Percentiles rank a stretch among this genome's conserved stretches.
phyloP scores from a whole-genome alignment of 2,888 invertebrate genomes.

The Trissolcus brochymenae region DNA sequence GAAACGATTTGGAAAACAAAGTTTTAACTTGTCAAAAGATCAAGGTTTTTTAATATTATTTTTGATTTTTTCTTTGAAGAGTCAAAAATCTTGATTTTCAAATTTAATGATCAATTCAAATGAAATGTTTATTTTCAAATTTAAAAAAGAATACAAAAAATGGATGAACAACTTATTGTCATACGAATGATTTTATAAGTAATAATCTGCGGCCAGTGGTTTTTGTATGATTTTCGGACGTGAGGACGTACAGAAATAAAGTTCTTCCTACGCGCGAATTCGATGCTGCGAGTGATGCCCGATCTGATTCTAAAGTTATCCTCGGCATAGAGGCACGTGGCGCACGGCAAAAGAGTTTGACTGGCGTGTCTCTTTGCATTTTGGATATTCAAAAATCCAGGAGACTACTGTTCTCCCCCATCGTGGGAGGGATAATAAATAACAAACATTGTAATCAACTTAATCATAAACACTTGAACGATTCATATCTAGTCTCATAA shows the following conservation, averaged over 20 bases:
- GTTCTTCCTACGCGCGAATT: constrained; percentile 75
- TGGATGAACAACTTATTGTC: not conserved
- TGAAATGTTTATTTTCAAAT: too few relatives aligned
- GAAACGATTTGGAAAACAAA: not conserved
- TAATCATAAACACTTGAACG: too few relatives aligned
- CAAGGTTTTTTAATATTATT: not conserved
- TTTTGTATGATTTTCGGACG: constrained; percentile 66
- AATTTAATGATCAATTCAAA: too few relatives aligned
- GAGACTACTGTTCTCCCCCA: constrained; percentile 13
- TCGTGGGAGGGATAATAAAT: constrained; percentile 13
- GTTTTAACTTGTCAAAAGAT: not conserved
- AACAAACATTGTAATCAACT: too few relatives aligned
- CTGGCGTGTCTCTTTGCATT: constrained; percentile 46
- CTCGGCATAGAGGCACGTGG: constrained; percentile 56
- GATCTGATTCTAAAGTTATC: constrained; percentile 75
- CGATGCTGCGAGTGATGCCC: constrained; percentile 73
- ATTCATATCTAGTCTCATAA: too few relatives aligned
- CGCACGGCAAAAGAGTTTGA: constrained; percentile 52
- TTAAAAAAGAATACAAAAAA: not conserved
- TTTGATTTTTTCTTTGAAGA: not conserved
- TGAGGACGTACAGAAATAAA: constrained; percentile 72
- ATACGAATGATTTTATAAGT: constrained; percentile 2
- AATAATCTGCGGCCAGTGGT: constrained; percentile 41
- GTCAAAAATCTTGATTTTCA: too few relatives aligned
- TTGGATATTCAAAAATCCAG: constrained; percentile 52